These are phyloP conservation scores for Campylorhamphus procurvoides DNA, from an alignment of 2,113 vertebrate species.

Conservation along the genomic window DNA sequence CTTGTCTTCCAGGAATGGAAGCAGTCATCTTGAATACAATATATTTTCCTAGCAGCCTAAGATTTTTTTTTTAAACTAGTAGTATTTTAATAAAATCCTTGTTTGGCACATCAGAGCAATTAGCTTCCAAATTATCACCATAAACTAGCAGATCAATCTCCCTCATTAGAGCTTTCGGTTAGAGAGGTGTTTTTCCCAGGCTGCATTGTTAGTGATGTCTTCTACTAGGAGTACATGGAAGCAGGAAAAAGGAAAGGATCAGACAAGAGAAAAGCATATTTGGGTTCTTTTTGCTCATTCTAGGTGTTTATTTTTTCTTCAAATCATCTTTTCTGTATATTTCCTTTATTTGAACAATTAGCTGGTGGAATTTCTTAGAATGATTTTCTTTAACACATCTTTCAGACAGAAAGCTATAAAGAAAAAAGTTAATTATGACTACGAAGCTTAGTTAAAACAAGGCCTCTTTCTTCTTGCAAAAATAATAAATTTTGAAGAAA, in stretches of 20 bases:
- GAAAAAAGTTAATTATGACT: not conserved
- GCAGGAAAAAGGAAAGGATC: not conserved
- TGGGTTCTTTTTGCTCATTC: not conserved
- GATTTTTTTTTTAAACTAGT: not conserved
- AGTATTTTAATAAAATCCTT: conserved; percentile 9
- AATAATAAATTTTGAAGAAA: not conserved
- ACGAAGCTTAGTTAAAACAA: not conserved
- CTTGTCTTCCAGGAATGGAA: conserved; percentile 73
- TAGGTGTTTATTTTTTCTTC: not conserved
- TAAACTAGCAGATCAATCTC: not conserved
- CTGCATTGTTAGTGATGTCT: not conserved
- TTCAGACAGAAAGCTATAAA: not conserved
- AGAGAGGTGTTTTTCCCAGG: not conserved
- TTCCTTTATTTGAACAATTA: not conserved
- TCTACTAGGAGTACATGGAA: not conserved
- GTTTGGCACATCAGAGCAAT: not conserved
- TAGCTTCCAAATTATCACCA: not conserved
- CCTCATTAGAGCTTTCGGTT: not conserved
- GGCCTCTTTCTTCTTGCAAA: not conserved
- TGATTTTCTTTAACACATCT: not conserved
- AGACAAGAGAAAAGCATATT: not conserved
- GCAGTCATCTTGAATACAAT: conserved; percentile 27
- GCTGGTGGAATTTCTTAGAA: not conserved
- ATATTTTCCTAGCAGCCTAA: conserved; percentile 15
- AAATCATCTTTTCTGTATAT: not conserved